Base-by-base conservation (phyloP, 2,797 vertebrate species). In the Capromys pilorides region DNA sequence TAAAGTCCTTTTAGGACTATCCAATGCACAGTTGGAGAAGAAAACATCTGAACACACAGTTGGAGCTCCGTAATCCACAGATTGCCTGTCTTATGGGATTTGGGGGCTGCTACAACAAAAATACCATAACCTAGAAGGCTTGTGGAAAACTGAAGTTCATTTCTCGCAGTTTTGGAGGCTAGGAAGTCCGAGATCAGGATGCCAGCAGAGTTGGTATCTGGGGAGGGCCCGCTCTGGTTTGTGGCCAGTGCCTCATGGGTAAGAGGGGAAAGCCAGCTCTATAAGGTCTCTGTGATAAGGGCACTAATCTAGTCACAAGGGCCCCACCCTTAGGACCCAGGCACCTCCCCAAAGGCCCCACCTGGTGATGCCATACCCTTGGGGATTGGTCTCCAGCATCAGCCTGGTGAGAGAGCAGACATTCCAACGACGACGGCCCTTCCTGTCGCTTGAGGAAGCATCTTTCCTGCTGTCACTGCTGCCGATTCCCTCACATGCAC, bases 1-100 rank as follows among this genome's bases (percentile, higher is more conserved):
- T 80, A 31, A 93, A 80, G 45, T 88, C 81, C 33, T 33, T 83
- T 79, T 94, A 86, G 75, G 75, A 95, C 64, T 82, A 61, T 78
- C 62, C 67, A 14, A 19, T 28, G 18, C 75, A 31, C 45, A 51
- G 41, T 49, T 78, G 49, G 77, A 75, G 54, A 86, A 61, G 82
- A 88, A 86, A 93, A 54, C 84, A 45, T 84, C 57, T 49, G 54
- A 67, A 61, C 4, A 11, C 5, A 4, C 22, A 66, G 28, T 33
- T 87, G 19, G 61, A 77, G 26, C 85, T 92, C 64, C 10, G 0
- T 61, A 45, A 69, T 87, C 78, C 45, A 57, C 62, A 4, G 18
- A 31, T 28, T 66, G n/a, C 87, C 59, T 77, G 39, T 87, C 51
- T 84, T 73, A 39, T 49, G 45, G 88, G 41, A 39, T 88, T 79